Evolutionary conservation across 1,140 invertebrate genomes (phyloP), one percentile per base, ranked within the genome.

Genomic region (Diplogasteroides magnus): DNA sequence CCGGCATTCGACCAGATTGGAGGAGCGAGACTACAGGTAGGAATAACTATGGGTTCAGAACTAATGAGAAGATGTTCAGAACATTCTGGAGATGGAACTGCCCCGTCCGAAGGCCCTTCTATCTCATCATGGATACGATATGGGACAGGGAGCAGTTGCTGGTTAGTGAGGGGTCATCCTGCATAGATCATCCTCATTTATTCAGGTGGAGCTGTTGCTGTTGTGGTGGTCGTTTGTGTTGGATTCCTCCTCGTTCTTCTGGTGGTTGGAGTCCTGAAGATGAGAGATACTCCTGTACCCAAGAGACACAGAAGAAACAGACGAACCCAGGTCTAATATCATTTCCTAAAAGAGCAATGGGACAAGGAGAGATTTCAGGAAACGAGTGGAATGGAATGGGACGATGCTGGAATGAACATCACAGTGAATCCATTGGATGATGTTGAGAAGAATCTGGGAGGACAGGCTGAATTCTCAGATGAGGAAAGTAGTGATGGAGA

Each of bases 351-450:
- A 68, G 23, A 62, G 29, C 23, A n/a, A n/a, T n/a, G n/a, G n/a
- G n/a, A 1, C 37, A 48, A 48, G 19, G 6, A 48, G 65, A 23
- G 55, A 31, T 70, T 74, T 71, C 75, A 67, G 68, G 67, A 74
- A 25, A 76, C 76, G 57, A 63, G 66, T 14, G 76, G 76, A 27
- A 82, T 82, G 81, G 81, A 83, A 71, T 83, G 81, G 81, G 81
- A 83, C 64, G 82, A 83, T 64, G 74, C 71, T 60, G 82, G 78
- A n/a, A 79, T 83, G 73, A 83, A 83, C 64, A 83, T 83, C 32
- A 83, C 82, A 29, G 79, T 83, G 26, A 82, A 83, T 70, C 82
- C 82, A 27, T 70, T 82, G 56, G 80, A 83, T 31, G 79, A 80
- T 56, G 73, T 82, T 29, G 78, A 82, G 56, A 77, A 77, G 68